Evolutionary conservation across 2,797 vertebrate genomes (phyloP).

Genomic region (Malurus splendens): DNA sequence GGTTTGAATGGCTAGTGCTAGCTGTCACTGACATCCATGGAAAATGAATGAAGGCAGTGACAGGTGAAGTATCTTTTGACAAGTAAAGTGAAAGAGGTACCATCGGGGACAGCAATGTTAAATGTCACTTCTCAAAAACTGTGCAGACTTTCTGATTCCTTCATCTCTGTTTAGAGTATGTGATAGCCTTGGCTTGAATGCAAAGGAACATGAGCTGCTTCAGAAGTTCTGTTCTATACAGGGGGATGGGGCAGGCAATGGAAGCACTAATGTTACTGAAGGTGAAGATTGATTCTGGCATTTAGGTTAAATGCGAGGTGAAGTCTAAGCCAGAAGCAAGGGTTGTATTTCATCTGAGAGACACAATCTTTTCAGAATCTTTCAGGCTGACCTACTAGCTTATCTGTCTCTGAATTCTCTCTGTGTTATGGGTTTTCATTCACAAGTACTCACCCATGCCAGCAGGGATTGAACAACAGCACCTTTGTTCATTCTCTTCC

Average conservation of each 20-base stretch:
- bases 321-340: neutral
- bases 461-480: neutral
- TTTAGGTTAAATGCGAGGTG: neutral
- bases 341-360: neutral
- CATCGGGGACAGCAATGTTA: neutral
- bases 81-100: neutral
- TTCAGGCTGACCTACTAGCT: neutral
- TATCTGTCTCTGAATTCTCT: neutral
- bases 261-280: neutral
- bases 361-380: neutral
- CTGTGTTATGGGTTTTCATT: neutral
- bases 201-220: neutral
- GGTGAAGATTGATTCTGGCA: too few species aligned
- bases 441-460: neutral
- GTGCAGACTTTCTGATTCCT: neutral
- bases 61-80: neutral
- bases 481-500: too few species aligned
- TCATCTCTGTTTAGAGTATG: neutral
- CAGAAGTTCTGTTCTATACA: neutral
- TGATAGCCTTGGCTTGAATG: neutral
- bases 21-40: neutral
- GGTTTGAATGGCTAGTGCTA: neutral
- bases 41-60: neutral
- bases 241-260: rapidly evolving
- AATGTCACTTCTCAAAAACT: neutral